phyloP scores from a whole-genome alignment of 2,113 vertebrate genomes.

The Saguinus midas region DNA sequence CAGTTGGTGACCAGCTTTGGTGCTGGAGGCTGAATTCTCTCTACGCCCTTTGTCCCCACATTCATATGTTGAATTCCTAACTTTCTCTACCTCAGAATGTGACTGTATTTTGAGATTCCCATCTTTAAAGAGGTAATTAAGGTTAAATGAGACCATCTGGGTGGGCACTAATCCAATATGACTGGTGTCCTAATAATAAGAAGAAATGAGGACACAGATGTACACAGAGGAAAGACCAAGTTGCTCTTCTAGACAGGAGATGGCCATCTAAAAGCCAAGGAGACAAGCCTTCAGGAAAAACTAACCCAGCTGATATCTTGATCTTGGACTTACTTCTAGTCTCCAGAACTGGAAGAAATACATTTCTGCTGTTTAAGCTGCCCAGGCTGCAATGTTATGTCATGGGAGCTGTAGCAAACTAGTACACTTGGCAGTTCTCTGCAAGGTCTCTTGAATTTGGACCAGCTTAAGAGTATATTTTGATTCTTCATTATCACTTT shows the following conservation, averaged over 20 bases:
- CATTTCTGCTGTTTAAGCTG: neutral
- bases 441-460: constrained; percentile 12
- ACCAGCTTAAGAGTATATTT: neutral
- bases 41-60: too few species aligned
- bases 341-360: neutral
- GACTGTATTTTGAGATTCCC: neutral
- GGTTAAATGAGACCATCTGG: neutral
- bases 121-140: neutral
- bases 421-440: neutral
- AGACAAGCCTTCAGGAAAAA: neutral
- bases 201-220: neutral
- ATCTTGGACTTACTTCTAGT: neutral
- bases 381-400: neutral
- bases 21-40: neutral
- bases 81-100: neutral
- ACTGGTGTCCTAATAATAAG: neutral
- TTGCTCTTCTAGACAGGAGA: neutral
- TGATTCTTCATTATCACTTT: neutral
- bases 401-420: neutral
- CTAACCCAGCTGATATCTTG: neutral
- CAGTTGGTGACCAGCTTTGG: neutral
- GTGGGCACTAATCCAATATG: neutral
- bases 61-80: neutral
- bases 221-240: neutral
- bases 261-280: neutral